Percentiles rank a stretch among this genome's conserved stretches.
Conservation (phyloP, 2,888 invertebrate species). For the Hofmannophila pseudospretella region DNA sequence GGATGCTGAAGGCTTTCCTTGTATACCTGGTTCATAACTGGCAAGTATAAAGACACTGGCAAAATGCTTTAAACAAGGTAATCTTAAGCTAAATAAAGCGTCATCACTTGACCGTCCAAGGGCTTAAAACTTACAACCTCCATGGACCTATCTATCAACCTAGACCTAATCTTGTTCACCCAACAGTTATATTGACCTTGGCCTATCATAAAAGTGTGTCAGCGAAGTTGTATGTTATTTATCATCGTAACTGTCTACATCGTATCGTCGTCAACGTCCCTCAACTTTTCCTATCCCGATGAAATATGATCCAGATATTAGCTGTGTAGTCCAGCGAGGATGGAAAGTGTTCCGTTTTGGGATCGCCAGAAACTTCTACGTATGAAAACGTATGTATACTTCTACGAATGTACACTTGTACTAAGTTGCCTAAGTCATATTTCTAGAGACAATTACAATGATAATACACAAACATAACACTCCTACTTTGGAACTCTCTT, state of each 20-base stretch:
- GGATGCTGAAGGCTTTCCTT: too few relatives aligned
- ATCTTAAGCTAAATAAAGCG: too few relatives aligned
- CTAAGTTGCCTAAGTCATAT: too few relatives aligned
- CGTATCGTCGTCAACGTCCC: constrained; percentile 14
- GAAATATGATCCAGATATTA: constrained; percentile 12
- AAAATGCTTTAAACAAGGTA: too few relatives aligned
- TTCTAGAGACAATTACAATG: too few relatives aligned
- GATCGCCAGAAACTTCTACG: not conserved
- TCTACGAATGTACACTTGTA: too few relatives aligned
- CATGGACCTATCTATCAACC: not conserved
- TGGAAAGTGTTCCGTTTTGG: not conserved
- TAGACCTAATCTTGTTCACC: constrained; percentile 1
- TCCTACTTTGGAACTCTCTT: too few relatives aligned
- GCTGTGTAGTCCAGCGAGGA: constrained; percentile 1
- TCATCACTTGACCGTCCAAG: too few relatives aligned
- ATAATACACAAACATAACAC: too few relatives aligned
- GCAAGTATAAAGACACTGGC: too few relatives aligned
- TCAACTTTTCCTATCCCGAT: constrained; percentile 15
- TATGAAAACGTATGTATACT: not conserved
- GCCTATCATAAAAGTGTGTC: constrained; percentile 1
- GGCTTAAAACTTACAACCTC: not conserved
- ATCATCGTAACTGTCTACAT: constrained; percentile 11
- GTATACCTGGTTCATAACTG: too few relatives aligned
- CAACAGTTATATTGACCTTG: constrained; percentile 2
- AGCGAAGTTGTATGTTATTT: constrained; percentile 8